Evolutionary conservation across 1,140 invertebrate genomes (phyloP).

Genomic region (Elysia chlorotica): DNA sequence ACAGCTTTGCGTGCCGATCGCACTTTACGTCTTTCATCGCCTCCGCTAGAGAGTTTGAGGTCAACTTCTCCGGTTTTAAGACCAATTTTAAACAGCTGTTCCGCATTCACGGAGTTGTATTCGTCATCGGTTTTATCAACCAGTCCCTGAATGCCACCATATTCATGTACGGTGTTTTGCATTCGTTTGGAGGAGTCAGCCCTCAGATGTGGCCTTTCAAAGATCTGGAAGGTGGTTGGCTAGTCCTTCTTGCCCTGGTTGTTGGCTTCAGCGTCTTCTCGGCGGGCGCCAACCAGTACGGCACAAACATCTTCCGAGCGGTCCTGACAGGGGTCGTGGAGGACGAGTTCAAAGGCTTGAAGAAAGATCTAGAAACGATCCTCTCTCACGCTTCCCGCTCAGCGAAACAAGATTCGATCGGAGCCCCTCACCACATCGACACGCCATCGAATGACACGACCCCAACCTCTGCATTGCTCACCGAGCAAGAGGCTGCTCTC

Average conservation of each 20-base stretch:
- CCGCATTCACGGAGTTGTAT: background rate
- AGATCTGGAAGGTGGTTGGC: background rate
- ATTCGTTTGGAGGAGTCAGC: background rate
- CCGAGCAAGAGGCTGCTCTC: too few species aligned
- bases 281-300: background rate
- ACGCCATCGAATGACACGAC: too few species aligned
- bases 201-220: slow-evolving; percentile 4
- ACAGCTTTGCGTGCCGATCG: background rate
- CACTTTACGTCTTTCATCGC: background rate
- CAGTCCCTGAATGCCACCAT: background rate
- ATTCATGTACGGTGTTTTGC: slow-evolving; percentile 1
- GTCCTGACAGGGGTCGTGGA: background rate
- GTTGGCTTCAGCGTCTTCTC: slow-evolving; percentile 2
- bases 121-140: background rate
- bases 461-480: too few species aligned
- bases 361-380: background rate
- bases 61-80: background rate
- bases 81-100: background rate
- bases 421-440: too few species aligned
- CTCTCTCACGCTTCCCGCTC: background rate
- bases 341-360: background rate
- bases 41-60: background rate
- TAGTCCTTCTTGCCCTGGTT: background rate
- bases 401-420: too few species aligned
- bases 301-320: background rate